Conservation (phyloP, 1,140 invertebrate genomes). For the Pygmarrhopalites habei region DNA sequence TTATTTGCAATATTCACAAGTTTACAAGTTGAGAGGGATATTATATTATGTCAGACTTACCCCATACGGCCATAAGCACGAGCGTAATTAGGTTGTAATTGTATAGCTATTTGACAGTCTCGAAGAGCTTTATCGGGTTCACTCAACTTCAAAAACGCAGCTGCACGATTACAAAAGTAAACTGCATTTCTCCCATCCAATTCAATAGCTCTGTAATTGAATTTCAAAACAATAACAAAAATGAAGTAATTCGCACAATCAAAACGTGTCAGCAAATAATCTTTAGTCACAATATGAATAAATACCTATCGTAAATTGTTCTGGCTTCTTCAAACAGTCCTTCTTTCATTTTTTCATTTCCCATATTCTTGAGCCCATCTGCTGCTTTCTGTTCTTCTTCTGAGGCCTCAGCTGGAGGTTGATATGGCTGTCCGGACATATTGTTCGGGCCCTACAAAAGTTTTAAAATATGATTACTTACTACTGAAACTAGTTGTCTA, state of each 20-base stretch:
- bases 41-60: no score
- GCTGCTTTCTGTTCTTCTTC: slow-evolving; percentile 57
- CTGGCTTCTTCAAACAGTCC: slow-evolving; percentile 72
- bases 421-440: slow-evolving; percentile 8
- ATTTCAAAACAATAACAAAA: slow-evolving; percentile 38
- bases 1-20: no score
- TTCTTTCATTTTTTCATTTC: slow-evolving; percentile 78
- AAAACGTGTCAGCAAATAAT: neutral
- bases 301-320: slow-evolving; percentile 67
- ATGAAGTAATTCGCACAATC: neutral
- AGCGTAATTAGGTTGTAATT: slow-evolving; percentile 80
- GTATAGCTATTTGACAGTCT: slow-evolving; percentile 80
- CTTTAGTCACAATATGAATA: slow-evolving; percentile 7
- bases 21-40: no score
- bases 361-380: slow-evolving; percentile 70
- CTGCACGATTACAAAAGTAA: slow-evolving; percentile 92
- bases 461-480: no score
- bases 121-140: slow-evolving; percentile 72
- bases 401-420: slow-evolving; percentile 41
- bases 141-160: slow-evolving; percentile 77
- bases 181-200: slow-evolving; percentile 79
- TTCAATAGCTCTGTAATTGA: slow-evolving; percentile 61
- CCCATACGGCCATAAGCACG: slow-evolving; percentile 91
- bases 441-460: neutral
- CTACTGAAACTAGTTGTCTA: no score